A percentile compares a stretch with the other conserved stretches of the same genome.
These are phyloP conservation scores for Chaitophorus viminalis DNA, from an alignment of 2,888 invertebrate species.

Conservation along the genomic window DNA sequence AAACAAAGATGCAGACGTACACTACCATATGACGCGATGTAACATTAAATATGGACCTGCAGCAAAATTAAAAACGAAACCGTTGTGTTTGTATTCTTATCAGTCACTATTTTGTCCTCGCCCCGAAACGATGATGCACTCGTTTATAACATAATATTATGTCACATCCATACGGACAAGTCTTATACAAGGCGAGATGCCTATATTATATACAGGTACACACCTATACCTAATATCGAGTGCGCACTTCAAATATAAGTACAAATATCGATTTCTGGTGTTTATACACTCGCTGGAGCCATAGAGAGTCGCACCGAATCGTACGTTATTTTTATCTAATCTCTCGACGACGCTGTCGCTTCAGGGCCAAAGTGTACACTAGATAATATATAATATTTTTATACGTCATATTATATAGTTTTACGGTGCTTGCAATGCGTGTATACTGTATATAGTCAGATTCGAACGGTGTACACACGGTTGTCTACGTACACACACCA, in stretches of 20 bases:
- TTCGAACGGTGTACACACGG: not conserved
- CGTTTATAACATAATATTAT: not conserved
- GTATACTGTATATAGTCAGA: no score
- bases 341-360: not conserved
- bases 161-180: not conserved
- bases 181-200: not conserved
- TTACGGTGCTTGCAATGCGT: not conserved
- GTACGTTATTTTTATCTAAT: slow-evolving; percentile 37
- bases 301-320: not conserved
- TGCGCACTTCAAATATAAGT: not conserved
- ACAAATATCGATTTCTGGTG: slow-evolving; percentile 29
- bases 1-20: not conserved
- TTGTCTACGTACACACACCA: not conserved
- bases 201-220: not conserved
- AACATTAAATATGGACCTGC: not conserved
- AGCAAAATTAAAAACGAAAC: no score
- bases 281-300: not conserved
- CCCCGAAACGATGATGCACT: not conserved
- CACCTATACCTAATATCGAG: not conserved
- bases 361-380: not conserved
- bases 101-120: not conserved
- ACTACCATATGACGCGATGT: not conserved
- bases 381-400: slow-evolving; percentile 2
- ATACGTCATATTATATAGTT: not conserved
- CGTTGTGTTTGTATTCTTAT: not conserved